A percentile compares a stretch with the other conserved stretches of the same genome.
Evolutionary conservation across 2,888 invertebrate species (phyloP).

Genomic region (Drosophila emarginata): DNA sequence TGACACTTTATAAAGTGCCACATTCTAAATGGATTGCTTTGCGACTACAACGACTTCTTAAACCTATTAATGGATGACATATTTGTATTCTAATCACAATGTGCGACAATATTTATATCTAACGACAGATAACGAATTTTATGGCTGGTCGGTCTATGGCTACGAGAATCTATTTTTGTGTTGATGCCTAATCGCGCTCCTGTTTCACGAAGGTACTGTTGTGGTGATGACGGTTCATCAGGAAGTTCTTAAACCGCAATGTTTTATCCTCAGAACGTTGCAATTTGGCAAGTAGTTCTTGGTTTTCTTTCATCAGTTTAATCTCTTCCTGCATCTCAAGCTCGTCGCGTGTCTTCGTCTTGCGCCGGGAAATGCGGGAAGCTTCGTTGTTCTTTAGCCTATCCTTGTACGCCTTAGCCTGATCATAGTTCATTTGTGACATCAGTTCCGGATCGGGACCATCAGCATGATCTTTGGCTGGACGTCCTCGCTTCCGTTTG

Average conservation of each 20-base stretch:
- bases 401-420: conserved; percentile 72
- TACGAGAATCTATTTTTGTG: conserved; percentile 52
- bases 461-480: conserved; percentile 80
- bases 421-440: conserved; percentile 59
- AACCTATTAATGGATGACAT: conserved; percentile 41
- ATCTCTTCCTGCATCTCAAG: conserved; percentile 61
- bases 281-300: conserved; percentile 19
- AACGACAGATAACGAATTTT: conserved; percentile 45
- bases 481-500: conserved; percentile 77
- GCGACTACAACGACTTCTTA: conserved; percentile 57
- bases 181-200: conserved; percentile 30
- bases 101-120: conserved; percentile 50
- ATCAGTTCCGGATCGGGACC: conserved; percentile 70
- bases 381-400: conserved; percentile 81
- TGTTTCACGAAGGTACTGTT: conserved; percentile 59
- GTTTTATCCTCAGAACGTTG: neutral
- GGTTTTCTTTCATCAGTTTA: conserved; percentile 28
- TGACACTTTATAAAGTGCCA: conserved; percentile 25
- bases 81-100: conserved; percentile 50
- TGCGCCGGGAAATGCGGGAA: conserved; percentile 78
- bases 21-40: conserved; percentile 29
- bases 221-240: conserved; percentile 26
- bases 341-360: conserved; percentile 78
- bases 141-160: conserved; percentile 47
- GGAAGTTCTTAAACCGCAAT: conserved; percentile 10